These are phyloP conservation scores for Oophaga pumilio DNA, from an alignment of 2,113 vertebrate genomes.

Conservation along the genomic window DNA sequence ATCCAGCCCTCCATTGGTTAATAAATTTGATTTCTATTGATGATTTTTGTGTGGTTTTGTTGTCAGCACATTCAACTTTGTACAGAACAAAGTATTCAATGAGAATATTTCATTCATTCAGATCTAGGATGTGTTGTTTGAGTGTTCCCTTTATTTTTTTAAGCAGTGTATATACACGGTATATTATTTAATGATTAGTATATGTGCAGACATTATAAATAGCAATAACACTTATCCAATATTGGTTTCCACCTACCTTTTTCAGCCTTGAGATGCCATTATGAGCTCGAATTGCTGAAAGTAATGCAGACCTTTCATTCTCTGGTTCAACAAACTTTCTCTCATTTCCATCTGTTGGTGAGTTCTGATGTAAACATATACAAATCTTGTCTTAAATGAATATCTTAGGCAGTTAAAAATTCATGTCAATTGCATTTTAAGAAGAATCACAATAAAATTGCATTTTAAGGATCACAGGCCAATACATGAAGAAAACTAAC, in stretches of 20 bases:
- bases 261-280: slow-evolving; percentile 74
- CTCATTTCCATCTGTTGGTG: slow-evolving; percentile 58
- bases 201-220: not conserved
- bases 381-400: not conserved
- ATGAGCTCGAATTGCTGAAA: slow-evolving; percentile 86
- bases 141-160: too few species aligned
- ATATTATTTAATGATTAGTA: too few species aligned
- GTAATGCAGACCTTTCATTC: slow-evolving; percentile 81
- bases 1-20: too few species aligned
- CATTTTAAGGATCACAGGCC: not conserved
- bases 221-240: not conserved
- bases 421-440: not conserved
- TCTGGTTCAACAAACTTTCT: slow-evolving; percentile 75
- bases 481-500: not conserved
- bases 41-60: too few species aligned
- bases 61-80: too few species aligned
- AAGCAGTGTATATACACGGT: too few species aligned
- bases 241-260: slow-evolving; percentile 75
- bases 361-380: slow-evolving; percentile 29
- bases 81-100: too few species aligned
- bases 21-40: too few species aligned
- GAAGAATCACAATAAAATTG: not conserved
- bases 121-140: too few species aligned
- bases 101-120: too few species aligned
- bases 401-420: not conserved